Percentiles rank a stretch among this genome's conserved stretches.
Conservation (phyloP, 2,113 vertebrate genomes). For the Silurus meridionalis region DNA sequence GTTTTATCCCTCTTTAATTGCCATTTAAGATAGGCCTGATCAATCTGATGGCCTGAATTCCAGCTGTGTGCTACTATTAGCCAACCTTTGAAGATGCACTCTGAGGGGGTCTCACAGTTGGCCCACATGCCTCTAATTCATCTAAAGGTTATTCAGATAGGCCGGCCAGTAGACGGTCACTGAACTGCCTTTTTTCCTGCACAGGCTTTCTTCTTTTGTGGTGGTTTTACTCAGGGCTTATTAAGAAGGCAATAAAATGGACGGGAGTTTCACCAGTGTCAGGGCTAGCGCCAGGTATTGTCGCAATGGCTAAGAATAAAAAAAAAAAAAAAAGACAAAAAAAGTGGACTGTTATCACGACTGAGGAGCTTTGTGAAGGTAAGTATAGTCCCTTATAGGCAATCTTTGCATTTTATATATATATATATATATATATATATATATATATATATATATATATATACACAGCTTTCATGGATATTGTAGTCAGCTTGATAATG, state of each 20-base stretch:
- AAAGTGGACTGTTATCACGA: conserved; percentile 36
- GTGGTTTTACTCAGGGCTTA: conserved; percentile 25
- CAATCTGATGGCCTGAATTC: conserved; percentile 55
- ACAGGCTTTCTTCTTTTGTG: conserved; percentile 20
- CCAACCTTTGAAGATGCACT: conserved; percentile 57
- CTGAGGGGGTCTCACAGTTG: conserved; percentile 49
- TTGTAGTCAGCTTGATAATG: not conserved
- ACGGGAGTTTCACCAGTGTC: conserved; percentile 9
- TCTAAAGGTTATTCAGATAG: conserved; percentile 66
- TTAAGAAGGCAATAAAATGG: conserved; percentile 53
- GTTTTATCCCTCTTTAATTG: conserved; percentile 59
- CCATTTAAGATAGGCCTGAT: conserved; percentile 61
- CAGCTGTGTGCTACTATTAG: conserved; percentile 50
- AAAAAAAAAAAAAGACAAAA: conserved; percentile 4
- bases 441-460: not conserved
- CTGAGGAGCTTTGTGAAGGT: conserved; percentile 28
- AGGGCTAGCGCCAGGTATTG: conserved; percentile 2
- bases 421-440: too few species aligned
- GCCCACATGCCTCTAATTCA: conserved; percentile 55
- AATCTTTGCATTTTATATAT: too few species aligned
- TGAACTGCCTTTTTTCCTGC: conserved; percentile 33
- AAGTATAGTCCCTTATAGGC: too few species aligned
- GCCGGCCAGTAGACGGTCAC: conserved; percentile 35
- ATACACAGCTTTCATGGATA: not conserved
- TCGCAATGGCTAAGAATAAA: conserved; percentile 11